Conservation (phyloP, 1,140 invertebrate species). For the Hycleus phaleratus region DNA sequence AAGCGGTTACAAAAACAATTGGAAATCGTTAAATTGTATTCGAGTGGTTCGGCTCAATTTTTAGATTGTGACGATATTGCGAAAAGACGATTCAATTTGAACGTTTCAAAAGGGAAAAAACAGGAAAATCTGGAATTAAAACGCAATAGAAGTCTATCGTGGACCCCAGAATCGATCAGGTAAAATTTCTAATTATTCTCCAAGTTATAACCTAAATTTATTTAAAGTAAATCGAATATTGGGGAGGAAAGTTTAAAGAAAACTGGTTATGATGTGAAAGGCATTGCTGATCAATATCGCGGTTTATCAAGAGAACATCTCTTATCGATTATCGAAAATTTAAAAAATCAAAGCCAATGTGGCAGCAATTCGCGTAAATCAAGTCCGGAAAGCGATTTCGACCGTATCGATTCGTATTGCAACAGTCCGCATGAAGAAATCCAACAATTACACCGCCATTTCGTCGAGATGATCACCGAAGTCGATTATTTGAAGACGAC, state of each 20-base stretch:
- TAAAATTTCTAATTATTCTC: too few species aligned
- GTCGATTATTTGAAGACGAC: constrained; percentile 6
- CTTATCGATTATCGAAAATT: background rate
- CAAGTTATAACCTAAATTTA: too few species aligned
- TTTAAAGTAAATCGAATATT: too few species aligned
- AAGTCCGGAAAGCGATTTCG: background rate
- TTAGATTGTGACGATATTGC: too few species aligned
- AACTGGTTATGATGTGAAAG: too few species aligned
- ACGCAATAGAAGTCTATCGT: background rate
- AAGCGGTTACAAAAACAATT: constrained; percentile 2
- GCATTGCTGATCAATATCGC: background rate
- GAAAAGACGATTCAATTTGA: too few species aligned
- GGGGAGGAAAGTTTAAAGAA: too few species aligned
- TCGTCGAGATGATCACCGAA: constrained; percentile 7
- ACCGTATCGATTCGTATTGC: background rate
- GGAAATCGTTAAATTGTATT: constrained; percentile 4
- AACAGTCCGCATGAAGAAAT: constrained; percentile 6
- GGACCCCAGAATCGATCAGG: background rate
- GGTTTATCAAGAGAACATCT: background rate
- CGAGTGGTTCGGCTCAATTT: background rate
- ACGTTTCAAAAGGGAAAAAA: too few species aligned
- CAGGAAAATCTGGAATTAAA: background rate
- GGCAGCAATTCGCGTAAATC: background rate
- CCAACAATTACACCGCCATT: constrained; percentile 8
- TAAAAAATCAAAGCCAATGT: background rate